Base-by-base conservation (phyloP, 2,113 vertebrate species). In the Poeciliopsis turrubarensis region DNA sequence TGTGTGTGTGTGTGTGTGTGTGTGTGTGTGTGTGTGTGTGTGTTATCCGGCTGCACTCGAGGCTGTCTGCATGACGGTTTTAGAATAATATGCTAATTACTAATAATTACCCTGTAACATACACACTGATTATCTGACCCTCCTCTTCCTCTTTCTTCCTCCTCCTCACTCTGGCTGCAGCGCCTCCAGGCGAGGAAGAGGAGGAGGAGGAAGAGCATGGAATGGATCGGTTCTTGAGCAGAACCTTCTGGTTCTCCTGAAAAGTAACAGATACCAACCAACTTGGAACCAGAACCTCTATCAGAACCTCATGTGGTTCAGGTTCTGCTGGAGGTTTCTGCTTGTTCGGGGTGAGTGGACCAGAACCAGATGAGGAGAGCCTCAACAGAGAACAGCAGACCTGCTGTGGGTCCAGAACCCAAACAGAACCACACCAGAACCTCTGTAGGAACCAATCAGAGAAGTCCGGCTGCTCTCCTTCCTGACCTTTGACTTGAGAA, bases 61-160 rank as follows among this genome's bases (percentile, higher is more conserved):
- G 92, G 92, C 92, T 93, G 68, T 94, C 92, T 89, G 82, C 77
- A 83, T 86, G 84, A 88, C 84, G 66, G 78, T 89, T 94, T 95
- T 87, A 83, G 82, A 94, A 95, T 95, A 93, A 89, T 92, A 92
- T 95, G 92, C 90, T 94, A 95, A 95, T 91, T 76, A 80, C 68
- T 73, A 86, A 87, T 90, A 92, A 90, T 92, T 88, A 89, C 80
- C 68, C 72, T 54, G 80, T 86, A 79, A 89, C 69, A 72, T 41
- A 87, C 81, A 82, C 82, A 78, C 60, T 68, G 63, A 83, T 75
- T 84, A 71, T 70, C 63, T 31, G 29, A 26, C 14, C 41, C 6
- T 71, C 47, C 30, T 57, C 34, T 57, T 70, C 44, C 44, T 47
- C 44, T 47, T 17, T 47, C 44, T 47, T 71, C 47, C 47, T 57